Base-by-base conservation (phyloP, 2,113 vertebrate genomes). In the Leptodactylus fuscus region DNA sequence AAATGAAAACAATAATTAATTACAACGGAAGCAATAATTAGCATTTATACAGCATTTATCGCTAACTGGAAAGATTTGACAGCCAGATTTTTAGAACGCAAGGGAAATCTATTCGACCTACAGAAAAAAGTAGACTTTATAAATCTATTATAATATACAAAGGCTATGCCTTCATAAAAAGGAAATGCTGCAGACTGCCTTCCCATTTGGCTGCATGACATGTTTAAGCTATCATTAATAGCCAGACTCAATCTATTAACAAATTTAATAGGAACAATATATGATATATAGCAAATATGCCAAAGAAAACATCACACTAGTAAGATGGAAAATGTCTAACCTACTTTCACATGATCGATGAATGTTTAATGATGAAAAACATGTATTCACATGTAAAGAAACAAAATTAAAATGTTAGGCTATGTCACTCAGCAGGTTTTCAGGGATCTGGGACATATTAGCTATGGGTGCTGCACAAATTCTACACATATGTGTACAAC, bases 1-100 rank as follows among this genome's bases (percentile, higher is more conserved):
- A 41, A 44, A 60, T 36, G 36, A 62, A 80, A 80, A 60, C 55
- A 80, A 11, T 20, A 24, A 80, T 80, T 44, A 60, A 55, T 27
- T 62, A 62, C 55, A 80, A 34, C 3, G 65, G 38, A 80, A 44
- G 29, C 34, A 62, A 62, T 80, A 60, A 80, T 60, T 44, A 44
- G 18, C 44, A 18, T 5, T 62, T 44, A 29, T 5, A 36, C 18
- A 41, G 11, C 41, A 75, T 29, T 76, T 49, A 44, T 51, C 20
- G 34, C 46, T 76, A 76, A 51, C 34, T 76, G 27, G 46, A 27
- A 32, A 27, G 27, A 49, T 76, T 29, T 51, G 2, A 18, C 49
- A 76, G 27, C 13, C 73, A 32, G 27, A 20, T 32, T 32, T 48
- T 32, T 32, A 75, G 10, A 51, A 51, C 32, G 20, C 2, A 76